phyloP scores from a whole-genome alignment of 2,888 invertebrate species.

The Rotaria macrura region DNA sequence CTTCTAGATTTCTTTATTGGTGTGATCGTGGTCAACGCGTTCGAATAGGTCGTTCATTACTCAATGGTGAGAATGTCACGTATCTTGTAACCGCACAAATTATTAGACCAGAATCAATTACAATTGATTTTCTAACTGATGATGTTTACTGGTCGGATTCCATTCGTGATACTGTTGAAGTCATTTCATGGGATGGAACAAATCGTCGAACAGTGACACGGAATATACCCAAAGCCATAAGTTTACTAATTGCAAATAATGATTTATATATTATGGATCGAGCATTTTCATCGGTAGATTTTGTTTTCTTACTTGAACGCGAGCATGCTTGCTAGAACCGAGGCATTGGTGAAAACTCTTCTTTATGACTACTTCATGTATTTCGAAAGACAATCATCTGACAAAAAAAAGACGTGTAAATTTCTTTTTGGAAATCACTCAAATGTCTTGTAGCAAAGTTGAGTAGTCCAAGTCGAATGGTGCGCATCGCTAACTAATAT shows the following conservation, averaged over 20 bases:
- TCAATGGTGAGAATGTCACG: conserved; percentile 76
- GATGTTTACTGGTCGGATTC: conserved; percentile 97
- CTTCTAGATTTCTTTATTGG: conserved; percentile 74
- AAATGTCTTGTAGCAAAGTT: too few species aligned
- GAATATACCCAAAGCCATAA: conserved; percentile 3
- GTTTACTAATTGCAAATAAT: conserved; percentile 6
- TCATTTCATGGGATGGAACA: background rate
- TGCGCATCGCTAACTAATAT: too few species aligned
- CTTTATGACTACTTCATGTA: too few species aligned
- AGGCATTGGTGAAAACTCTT: too few species aligned
- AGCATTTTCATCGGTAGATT: conserved; percentile 9
- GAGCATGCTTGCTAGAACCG: too few species aligned
- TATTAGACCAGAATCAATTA: conserved; percentile 71
- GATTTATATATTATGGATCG: conserved; percentile 16
- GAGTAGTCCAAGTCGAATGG: too few species aligned
- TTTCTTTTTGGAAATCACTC: too few species aligned
- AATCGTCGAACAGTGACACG: conserved; percentile 4
- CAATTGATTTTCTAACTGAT: conserved; percentile 80
- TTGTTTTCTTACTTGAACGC: background rate
- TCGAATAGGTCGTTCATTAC: conserved; percentile 71
- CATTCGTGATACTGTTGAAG: conserved; percentile 69
- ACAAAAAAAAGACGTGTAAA: too few species aligned
- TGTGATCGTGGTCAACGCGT: conserved; percentile 94
- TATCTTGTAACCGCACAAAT: conserved; percentile 80
- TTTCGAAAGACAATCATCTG: too few species aligned